Conservation (phyloP, 1,140 invertebrate species). For the Asobara japonica region DNA sequence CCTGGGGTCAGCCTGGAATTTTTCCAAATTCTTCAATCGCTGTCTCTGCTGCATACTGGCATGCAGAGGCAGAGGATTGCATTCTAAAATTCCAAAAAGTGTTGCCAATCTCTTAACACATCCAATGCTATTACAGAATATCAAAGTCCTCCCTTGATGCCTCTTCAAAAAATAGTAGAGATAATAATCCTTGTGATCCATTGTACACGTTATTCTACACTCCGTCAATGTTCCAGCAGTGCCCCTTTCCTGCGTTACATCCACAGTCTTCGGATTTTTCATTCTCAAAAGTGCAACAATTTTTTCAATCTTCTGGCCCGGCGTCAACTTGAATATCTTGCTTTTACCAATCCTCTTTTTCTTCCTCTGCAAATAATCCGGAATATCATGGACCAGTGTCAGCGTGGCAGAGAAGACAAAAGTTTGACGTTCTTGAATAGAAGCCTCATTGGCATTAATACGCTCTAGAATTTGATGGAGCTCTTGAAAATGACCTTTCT, state of each 20-base stretch:
- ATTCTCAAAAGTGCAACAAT: constrained; percentile 82
- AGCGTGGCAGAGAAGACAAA: constrained; percentile 99
- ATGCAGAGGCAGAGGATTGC: constrained; percentile 86
- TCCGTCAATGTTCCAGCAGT: constrained; percentile 87
- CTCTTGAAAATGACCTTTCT: constrained; percentile 96
- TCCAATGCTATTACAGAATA: constrained; percentile 98
- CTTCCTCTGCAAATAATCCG: constrained; percentile 77
- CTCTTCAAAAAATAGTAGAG: constrained; percentile 91
- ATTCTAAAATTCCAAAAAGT: constrained; percentile 82
- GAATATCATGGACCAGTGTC: constrained; percentile 87
- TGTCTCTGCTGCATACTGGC: constrained; percentile 96
- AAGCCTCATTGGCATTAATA: constrained; percentile 77
- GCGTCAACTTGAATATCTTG: constrained; percentile 74
- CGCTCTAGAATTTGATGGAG: constrained; percentile 82
- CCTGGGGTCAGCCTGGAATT: constrained; percentile 80
- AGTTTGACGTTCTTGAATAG: constrained; percentile 79
- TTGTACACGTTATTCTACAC: constrained; percentile 78
- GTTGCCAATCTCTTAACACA: constrained; percentile 87
- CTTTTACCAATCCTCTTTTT: constrained; percentile 65
- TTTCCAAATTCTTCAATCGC: constrained; percentile 93
- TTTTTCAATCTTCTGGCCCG: constrained; percentile 77
- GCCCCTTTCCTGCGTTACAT: constrained; percentile 83
- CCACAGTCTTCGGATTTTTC: constrained; percentile 91
- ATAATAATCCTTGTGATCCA: constrained; percentile 91
- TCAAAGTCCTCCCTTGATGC: constrained; percentile 88